Evolutionary conservation across 2,113 vertebrate species (phyloP), one percentile per base, ranked within the genome.

Genomic region (Catharus fuscescens): DNA sequence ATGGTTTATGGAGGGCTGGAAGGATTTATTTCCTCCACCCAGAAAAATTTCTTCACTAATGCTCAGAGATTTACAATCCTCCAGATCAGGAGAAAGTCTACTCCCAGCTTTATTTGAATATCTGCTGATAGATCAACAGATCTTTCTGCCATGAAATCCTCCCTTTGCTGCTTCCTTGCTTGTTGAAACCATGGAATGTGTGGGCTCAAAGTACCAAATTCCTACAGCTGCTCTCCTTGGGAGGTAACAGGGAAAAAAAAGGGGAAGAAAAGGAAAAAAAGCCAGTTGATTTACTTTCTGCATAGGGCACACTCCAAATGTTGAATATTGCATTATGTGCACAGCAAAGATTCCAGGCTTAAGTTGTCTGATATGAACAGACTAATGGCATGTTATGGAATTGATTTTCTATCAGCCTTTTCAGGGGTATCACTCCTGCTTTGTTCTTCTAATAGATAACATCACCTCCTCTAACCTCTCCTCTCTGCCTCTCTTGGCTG

Each of bases 21-120:
- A 96, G 94, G 93, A 97, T 97, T 98, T 97, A 97, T 95, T 92
- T 91, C 79, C 95, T 73, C 66, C 88, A 71, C 66, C 32, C 29
- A 42, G 69, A 95, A 88, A 93, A 93, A 32, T 2, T 84, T 96
- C 97, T 93, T 92, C 80, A n/a, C 90, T 80, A 90, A 94, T 31
- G 5, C 72, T 70, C 57, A 14, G 60, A 96, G 96, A 97, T 97
- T 97, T 97, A 97, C 91, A 94, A n/a, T 66, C 54, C 91, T 62
- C 50, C 21, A 2, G 88, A 83, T 78, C 40, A 10, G 56, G 82
- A 81, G 85, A 23, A 96, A 96, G 70, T 87, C 89, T 86, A 29
- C 77, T 96, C 87, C 56, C 78, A 80, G 74, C 38, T 93, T 85
- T 70, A 97, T 97, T 97, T 97, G 85, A 97, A 97, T 97, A 96